A percentile compares a stretch with the other conserved stretches of the same genome.
Conservation (phyloP, 2,113 vertebrate genomes). For the Hyperopisus bebe region DNA sequence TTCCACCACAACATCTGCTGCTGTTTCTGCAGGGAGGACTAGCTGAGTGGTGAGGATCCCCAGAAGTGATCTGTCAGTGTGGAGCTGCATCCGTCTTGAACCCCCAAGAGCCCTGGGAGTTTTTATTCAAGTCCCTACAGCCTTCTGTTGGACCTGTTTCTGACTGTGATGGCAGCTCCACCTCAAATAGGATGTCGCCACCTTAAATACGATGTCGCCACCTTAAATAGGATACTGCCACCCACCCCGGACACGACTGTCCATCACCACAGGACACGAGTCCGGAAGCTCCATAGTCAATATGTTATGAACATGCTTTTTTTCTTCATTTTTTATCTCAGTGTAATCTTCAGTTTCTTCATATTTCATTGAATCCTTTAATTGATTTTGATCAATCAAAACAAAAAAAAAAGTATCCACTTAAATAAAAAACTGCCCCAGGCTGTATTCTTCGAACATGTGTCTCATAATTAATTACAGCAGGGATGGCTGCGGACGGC, state of each 20-base stretch:
- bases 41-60: not conserved
- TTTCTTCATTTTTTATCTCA: not conserved
- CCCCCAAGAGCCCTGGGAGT: not conserved
- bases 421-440: not conserved
- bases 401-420: not conserved
- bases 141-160: not conserved
- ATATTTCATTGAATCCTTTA: slow-evolving; percentile 7
- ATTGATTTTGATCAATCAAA: not conserved
- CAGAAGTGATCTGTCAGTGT: not conserved
- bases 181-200: not conserved
- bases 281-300: not conserved
- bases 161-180: not conserved
- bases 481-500: not conserved
- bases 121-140: not conserved
- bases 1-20: slow-evolving; percentile 35
- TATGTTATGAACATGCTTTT: not conserved
- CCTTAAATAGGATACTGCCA: not conserved
- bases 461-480: not conserved
- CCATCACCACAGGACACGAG: not conserved
- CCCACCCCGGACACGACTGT: not conserved
- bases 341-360: not conserved
- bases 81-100: slow-evolving; percentile 8
- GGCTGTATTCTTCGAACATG: not conserved
- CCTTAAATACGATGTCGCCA: not conserved
- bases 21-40: slow-evolving; percentile 5